Conservation (phyloP, 2,113 vertebrate genomes). For the Pheucticus melanocephalus region DNA sequence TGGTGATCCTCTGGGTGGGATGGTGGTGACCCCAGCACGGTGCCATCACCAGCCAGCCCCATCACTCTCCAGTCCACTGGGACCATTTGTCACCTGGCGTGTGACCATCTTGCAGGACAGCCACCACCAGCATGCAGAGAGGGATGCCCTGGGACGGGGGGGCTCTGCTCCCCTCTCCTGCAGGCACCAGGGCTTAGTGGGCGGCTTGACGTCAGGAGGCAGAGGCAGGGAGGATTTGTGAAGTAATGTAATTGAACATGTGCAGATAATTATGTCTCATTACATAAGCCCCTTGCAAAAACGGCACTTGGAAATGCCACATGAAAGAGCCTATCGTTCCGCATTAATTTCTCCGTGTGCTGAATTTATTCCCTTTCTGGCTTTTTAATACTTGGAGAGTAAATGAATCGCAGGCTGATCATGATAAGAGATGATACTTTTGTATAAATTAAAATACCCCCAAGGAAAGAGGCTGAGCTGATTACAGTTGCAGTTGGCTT, state of each 20-base stretch:
- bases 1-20: neutral
- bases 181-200: neutral
- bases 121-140: rapidly evolving
- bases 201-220: conserved; percentile 51
- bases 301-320: conserved; percentile 60
- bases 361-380: conserved; percentile 69
- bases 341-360: conserved; percentile 46
- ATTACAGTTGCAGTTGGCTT: conserved; percentile 4
- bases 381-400: conserved; percentile 59
- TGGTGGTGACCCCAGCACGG: rapidly evolving
- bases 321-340: conserved; percentile 69
- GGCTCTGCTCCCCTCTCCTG: neutral
- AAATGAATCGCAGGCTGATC: conserved; percentile 61
- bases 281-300: conserved; percentile 63
- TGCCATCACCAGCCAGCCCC: neutral
- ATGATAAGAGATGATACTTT: conserved; percentile 54
- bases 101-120: rapidly evolving
- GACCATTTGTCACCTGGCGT: rapidly evolving
- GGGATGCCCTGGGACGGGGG: neutral
- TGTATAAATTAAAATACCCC: conserved; percentile 58
- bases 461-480: conserved; percentile 41
- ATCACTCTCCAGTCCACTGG: neutral
- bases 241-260: conserved; percentile 70
- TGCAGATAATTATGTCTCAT: conserved; percentile 76
- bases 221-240: conserved; percentile 68